Base-by-base conservation (phyloP, 2,888 invertebrate species). In the Drosophila ezoana region DNA sequence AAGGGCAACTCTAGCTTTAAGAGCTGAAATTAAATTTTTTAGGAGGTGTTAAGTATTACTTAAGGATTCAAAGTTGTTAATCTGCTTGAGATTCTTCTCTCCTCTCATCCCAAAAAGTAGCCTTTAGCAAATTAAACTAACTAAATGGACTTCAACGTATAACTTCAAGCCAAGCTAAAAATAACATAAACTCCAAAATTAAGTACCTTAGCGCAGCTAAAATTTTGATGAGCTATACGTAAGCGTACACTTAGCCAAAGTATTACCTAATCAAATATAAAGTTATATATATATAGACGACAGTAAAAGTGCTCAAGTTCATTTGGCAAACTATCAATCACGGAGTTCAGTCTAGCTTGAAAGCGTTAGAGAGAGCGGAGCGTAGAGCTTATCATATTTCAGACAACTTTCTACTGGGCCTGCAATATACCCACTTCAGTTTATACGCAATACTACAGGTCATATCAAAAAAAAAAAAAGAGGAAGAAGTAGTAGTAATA, bases 401-500 rank as follows among this genome's bases (percentile, higher is more conserved):
- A 33, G 28, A 18, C 62, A 41, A 45, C 54, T 54, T 66, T 65
- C 40, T 43, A 43, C 20, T 9, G 28, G 5, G 10, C 47, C 40
- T 57, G 11, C 47, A 53, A 61, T 72, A 43, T 52, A 74, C 77
- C 66, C 66, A 23, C 47, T 58, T 28, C 35, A 20, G 35, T 32
- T 14, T 32, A 10, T 6, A 11, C 28, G n/a, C n/a, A 38, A 40
- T 40, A 37, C 9, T 38, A 33, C 37, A 60, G 56, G 45, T 57
- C 61, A 54, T 57, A 61, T 18, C 53, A 54, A 51, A 43, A 49
- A 43, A 5, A 43, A 3, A 41, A 32, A 11, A 35, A 8, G n/a
- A 11, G 2, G 4, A 33, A 13, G 10, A 35, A 11, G 9, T 16
- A n/a, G 45, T 33, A 33, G 60, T 66, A 79, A 81, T 81, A 89